These are phyloP conservation scores for Phataginus tetradactyla DNA, from an alignment of 2,797 vertebrate species.

Conservation along the genomic window DNA sequence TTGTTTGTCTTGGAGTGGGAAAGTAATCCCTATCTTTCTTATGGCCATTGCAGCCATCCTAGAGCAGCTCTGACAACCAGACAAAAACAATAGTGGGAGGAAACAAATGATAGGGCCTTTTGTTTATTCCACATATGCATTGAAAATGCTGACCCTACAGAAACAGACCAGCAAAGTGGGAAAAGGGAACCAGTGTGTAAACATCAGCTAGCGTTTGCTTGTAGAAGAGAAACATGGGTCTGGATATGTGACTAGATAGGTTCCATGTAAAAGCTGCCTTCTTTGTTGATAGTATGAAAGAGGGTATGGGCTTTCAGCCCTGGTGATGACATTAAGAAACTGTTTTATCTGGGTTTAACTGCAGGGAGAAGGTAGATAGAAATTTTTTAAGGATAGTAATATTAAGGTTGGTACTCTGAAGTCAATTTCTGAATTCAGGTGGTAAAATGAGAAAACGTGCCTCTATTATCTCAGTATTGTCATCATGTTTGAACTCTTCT, in stretches of 20 bases:
- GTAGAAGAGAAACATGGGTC: neutral
- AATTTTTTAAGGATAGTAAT: slow-evolving; percentile 4
- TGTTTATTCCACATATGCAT: neutral
- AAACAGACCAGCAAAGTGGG: neutral
- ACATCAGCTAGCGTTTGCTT: neutral
- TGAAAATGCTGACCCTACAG: neutral
- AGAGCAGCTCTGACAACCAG: neutral
- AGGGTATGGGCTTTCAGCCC: neutral
- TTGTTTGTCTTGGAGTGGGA: slow-evolving; percentile 13
- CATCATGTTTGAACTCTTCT: neutral
- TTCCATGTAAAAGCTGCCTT: neutral
- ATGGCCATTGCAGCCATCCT: neutral
- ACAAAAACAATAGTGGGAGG: neutral
- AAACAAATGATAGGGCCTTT: neutral
- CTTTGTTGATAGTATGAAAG: neutral
- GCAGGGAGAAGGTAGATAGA: neutral
- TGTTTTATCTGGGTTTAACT: neutral
- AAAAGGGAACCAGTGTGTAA: neutral
- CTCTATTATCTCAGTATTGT: neutral
- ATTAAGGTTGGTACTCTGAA: slow-evolving; percentile 5
- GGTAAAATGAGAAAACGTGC: slow-evolving; percentile 1
- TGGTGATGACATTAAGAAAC: neutral
- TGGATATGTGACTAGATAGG: neutral
- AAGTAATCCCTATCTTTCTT: neutral
- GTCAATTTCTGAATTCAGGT: neutral